Conservation (phyloP, 2,113 vertebrate species). For the Gallinago undulata region DNA sequence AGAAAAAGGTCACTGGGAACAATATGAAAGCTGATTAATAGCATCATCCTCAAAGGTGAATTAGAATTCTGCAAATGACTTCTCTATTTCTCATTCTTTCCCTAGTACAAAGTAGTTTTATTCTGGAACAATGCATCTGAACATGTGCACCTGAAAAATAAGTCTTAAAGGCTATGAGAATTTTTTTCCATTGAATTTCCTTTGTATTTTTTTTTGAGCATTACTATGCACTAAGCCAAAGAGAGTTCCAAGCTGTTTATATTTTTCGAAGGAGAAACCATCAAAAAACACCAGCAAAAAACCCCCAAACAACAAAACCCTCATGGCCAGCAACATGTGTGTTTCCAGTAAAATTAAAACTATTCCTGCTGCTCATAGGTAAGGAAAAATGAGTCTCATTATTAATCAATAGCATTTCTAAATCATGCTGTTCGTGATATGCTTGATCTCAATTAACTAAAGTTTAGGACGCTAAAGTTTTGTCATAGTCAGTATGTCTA, state of each 20-base stretch:
- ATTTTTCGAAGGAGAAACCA: background rate
- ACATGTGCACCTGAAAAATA: background rate
- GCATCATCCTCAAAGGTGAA: background rate
- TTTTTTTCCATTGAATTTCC: background rate
- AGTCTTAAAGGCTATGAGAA: background rate
- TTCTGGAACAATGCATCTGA: background rate
- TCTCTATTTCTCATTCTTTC: background rate
- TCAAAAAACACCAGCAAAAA: background rate
- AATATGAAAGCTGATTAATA: constrained; percentile 42
- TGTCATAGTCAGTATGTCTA: background rate
- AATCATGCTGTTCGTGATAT: background rate
- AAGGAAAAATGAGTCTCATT: background rate
- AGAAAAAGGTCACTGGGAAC: constrained; percentile 19
- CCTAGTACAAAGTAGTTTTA: background rate
- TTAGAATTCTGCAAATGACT: background rate
- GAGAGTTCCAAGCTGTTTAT: background rate
- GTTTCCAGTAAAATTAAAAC: background rate
- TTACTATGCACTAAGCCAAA: background rate
- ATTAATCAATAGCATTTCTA: background rate
- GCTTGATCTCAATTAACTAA: background rate
- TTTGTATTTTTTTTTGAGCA: background rate
- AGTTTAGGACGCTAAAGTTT: background rate
- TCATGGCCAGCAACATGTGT: background rate
- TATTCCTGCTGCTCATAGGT: background rate
- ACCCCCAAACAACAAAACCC: background rate